These are phyloP conservation scores for Metaphire vulgaris DNA, from an alignment of 1,140 invertebrate species.

Conservation along the genomic window DNA sequence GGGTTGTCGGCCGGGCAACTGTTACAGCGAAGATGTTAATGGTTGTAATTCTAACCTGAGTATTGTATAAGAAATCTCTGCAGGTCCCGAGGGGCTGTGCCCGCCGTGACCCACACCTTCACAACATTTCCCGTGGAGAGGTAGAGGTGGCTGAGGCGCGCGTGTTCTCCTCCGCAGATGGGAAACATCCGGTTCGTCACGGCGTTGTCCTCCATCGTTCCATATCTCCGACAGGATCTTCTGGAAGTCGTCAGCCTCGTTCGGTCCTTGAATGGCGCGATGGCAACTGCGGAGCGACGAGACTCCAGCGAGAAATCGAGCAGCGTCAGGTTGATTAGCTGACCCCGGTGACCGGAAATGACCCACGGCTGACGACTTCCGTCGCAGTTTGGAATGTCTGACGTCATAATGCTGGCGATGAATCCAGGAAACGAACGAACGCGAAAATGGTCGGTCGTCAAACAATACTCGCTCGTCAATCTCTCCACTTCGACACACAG, in stretches of 20 bases:
- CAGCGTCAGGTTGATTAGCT: slow-evolving; percentile 13
- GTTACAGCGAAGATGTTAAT: too few relatives aligned
- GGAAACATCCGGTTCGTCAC: too few relatives aligned
- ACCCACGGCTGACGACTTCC: slow-evolving; percentile 8
- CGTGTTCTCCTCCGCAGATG: slow-evolving; percentile 5
- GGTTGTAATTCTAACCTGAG: too few relatives aligned
- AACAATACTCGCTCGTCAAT: slow-evolving; percentile 6
- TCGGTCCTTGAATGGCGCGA: too few relatives aligned
- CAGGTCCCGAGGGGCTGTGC: background rate
- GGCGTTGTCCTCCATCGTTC: slow-evolving; percentile 9
- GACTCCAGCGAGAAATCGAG: slow-evolving; percentile 7
- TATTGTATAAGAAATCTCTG: slow-evolving; percentile 6
- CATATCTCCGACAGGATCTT: background rate
- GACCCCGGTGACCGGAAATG: background rate
- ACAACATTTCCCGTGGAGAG: background rate
- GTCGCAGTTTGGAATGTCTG: slow-evolving; percentile 14
- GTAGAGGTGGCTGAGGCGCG: background rate
- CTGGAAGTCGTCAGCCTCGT: background rate
- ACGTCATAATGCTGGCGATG: slow-evolving; percentile 11
- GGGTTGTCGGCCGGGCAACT: too few relatives aligned
- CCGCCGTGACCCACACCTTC: slow-evolving; percentile 9
- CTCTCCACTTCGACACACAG: too few relatives aligned
- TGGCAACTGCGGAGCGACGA: too few relatives aligned
- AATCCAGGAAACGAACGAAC: background rate
- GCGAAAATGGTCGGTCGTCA: background rate